Conservation (phyloP, 92 coral and sea anemone genomes). For the Heliopora coerulea region DNA sequence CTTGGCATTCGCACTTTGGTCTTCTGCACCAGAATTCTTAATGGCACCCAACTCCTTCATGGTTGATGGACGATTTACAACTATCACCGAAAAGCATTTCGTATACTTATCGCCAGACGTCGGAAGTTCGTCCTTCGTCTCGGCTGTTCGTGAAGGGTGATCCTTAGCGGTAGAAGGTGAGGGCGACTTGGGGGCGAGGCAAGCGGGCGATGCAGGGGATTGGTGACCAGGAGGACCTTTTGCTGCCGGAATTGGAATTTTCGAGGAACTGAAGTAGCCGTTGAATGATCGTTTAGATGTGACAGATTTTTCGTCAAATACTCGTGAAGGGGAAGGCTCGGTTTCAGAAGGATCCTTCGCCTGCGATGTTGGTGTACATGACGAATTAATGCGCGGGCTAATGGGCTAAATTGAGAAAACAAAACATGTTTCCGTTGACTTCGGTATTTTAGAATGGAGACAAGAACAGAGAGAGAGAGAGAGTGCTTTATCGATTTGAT, state of each 20-base stretch:
- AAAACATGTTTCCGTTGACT: no score
- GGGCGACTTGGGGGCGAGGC: slow-evolving; percentile 16
- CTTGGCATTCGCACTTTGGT: background rate
- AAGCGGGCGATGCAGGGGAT: slow-evolving; percentile 1
- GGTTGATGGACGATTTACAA: slow-evolving; percentile 6
- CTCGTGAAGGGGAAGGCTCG: background rate
- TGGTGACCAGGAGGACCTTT: slow-evolving; percentile 12
- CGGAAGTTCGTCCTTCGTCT: slow-evolving; percentile 3
- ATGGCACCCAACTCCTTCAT: background rate
- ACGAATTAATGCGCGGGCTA: background rate
- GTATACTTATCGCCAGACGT: slow-evolving; percentile 22
- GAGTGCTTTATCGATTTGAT: no score
- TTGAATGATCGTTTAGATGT: background rate
- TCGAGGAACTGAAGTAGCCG: background rate
- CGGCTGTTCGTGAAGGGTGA: slow-evolving; percentile 9
- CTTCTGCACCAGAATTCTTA: background rate
- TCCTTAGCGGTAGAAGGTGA: slow-evolving; percentile 2
- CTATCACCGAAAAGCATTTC: slow-evolving; percentile 22
- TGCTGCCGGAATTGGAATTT: slow-evolving; percentile 23
- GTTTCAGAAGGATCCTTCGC: background rate
- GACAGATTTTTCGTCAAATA: background rate
- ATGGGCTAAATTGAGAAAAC: no score
- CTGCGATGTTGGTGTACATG: background rate
- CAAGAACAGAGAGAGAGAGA: no score
- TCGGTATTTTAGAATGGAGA: no score